These are phyloP conservation scores for Gallinago solitaria DNA, from an alignment of 2,797 vertebrate genomes.

Conservation along the genomic window DNA sequence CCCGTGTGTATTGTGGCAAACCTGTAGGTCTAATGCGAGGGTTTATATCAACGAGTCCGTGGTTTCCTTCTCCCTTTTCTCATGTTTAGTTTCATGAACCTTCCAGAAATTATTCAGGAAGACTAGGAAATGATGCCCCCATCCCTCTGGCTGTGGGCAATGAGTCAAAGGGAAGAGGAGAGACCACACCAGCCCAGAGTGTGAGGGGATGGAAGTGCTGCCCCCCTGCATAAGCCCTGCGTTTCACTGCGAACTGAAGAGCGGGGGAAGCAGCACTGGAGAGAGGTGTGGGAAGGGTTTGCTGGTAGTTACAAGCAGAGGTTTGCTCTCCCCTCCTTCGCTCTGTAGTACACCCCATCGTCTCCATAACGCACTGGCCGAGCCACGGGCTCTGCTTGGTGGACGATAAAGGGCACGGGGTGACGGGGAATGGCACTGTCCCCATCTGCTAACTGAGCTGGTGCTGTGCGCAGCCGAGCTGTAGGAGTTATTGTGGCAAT, in stretches of 20 bases:
- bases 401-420: neutral
- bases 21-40: neutral
- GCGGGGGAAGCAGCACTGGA: neutral
- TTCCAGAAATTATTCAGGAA: neutral
- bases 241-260: neutral
- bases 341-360: neutral
- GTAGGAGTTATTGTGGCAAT: conserved; percentile 48
- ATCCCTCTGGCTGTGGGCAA: neutral
- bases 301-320: neutral
- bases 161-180: neutral
- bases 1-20: neutral
- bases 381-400: neutral
- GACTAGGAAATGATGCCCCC: neutral
- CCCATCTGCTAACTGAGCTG: neutral
- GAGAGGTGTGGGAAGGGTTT: neutral
- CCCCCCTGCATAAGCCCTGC: neutral
- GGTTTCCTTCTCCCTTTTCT: neutral
- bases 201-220: neutral
- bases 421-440: neutral
- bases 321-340: neutral
- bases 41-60: neutral
- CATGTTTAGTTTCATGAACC: neutral
- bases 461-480: neutral
- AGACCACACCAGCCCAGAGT: neutral
- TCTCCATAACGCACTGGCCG: neutral